These are phyloP conservation scores for Bryconaethiops microstoma DNA, from an alignment of 2,797 vertebrate species.

Conservation along the genomic window DNA sequence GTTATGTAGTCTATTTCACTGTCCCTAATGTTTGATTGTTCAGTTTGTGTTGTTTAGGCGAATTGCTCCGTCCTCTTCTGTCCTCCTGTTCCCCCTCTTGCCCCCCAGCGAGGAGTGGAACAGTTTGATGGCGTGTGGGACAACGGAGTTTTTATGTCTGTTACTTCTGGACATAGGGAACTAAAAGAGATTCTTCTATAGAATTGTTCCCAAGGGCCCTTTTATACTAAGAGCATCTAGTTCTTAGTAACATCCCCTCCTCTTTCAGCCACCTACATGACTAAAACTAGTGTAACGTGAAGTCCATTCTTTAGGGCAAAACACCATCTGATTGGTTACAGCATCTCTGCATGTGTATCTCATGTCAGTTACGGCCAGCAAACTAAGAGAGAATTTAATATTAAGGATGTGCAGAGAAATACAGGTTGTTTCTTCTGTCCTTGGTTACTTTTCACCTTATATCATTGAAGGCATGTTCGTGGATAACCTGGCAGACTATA, in stretches of 20 bases:
- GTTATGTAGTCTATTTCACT: no score
- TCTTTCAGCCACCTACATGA: conserved; percentile 23
- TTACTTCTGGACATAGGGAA: no score
- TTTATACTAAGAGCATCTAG: background rate
- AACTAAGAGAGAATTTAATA: conserved; percentile 24
- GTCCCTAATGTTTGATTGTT: no score
- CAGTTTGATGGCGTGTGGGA: no score
- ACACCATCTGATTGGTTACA: conserved; percentile 20
- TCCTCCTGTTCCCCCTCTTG: no score
- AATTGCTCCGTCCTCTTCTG: no score
- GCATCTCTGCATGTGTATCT: background rate
- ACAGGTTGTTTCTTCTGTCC: conserved; percentile 22
- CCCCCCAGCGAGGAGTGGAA: no score
- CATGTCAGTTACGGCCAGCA: conserved; percentile 31
- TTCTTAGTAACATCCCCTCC: background rate
- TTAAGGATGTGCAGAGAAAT: conserved; percentile 28
- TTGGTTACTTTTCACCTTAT: conserved; percentile 40
- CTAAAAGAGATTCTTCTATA: background rate
- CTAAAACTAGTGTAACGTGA: background rate
- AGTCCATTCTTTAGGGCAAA: background rate
- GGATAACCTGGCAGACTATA: conserved; percentile 70
- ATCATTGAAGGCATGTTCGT: conserved; percentile 65
- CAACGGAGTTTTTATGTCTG: no score
- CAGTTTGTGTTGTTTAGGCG: no score
- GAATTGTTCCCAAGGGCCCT: background rate